Evolutionary conservation across 2,113 vertebrate genomes (phyloP), one percentile per base, ranked within the genome.

Genomic region (Campylomormyrus numenius): DNA sequence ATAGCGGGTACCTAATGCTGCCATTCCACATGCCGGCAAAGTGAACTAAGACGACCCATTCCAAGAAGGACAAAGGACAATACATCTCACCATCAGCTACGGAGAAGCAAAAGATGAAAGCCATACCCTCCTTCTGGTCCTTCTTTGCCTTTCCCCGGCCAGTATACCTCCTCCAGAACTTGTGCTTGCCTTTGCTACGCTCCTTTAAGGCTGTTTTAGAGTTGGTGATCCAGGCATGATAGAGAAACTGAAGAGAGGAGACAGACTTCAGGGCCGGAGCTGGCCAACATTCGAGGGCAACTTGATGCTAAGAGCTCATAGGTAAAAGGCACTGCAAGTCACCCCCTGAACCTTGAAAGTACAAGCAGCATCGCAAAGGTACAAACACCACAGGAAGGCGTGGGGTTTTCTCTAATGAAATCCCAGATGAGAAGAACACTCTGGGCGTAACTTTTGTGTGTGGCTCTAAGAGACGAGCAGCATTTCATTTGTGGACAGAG

Each of bases 201-300:
- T 98, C 97, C 91, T 95, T 97, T 56, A 99, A 94, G 2, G 97
- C 97, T 3, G 98, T 97, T 95, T 99, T 99, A 46, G 98, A 97
- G 93, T 99, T 97, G 42, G 98, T 98, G 92, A 98, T 98, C 98
- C 98, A 99, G 89, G 98, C 97, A 83, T 98, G 98, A 93, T 99
- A 99, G 77, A 99, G 95, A 95, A 99, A 99, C 98, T 99, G 94
- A 56, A 90, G 89, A 92, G 42, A 92, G 88, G 92, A 93, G 93
- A 90, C 13, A 89, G 0, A 93, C 11, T 58, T 56, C 39, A 89
- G 39, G 45, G 27, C 13, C 11, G 31, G 35, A 53, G 6, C 87
- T 46, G 15, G 9, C 27, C 85, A 35, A 15, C 48, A n/a, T 66
- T 35, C 86, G 35, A 87, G 50, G 31, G 50, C 31, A 53, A 48